Base-by-base conservation (phyloP, 2,888 invertebrate genomes). In the Cotesia congregata region DNA sequence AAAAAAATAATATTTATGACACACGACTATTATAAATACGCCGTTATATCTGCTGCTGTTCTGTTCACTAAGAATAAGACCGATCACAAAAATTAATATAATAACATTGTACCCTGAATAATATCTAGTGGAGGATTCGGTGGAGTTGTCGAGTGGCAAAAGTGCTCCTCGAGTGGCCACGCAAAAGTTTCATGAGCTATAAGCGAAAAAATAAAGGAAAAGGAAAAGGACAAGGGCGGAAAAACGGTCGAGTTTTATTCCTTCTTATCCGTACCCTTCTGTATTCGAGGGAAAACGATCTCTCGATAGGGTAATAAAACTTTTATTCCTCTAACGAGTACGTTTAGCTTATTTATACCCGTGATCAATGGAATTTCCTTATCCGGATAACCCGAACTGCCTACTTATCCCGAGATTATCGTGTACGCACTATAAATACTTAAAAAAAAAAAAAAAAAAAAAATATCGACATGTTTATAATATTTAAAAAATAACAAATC, bases 301-400 rank as follows among this genome's bases (percentile, higher is more conserved):
- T 77, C 76, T 80, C 83, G 83, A 86, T 87, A 83, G 83, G 82
- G 80, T 82, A 85, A 82, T 87, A 86, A 87, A 86, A 86, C 86
- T 86, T 86, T 86, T 86, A 87, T 86, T 86, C 84, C 83, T 82
- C 83, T 86, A 86, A 86, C 86, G 84, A 86, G 85, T 84, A 82
- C 82, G 83, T 86, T 85, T 84, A 83, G 83, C 82, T 85, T 86
- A 86, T 86, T 86, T 86, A 86, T 86, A 85, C 75, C 75, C 83
- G 79, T 81, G 79, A 77, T 77, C 79, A 79, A 84, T 81, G 79
- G 75, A 80, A 65, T 85, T 84, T 83, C 82, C 82, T 83, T 83
- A 81, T 83, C 83, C 80, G 82, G 50, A 50, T 12, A 12, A 50
- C 50, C 50, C 12, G 50, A 50, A 50, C 7, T 50, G 50, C 50